Evolutionary conservation across 92 coral and sea anemone species (phyloP), one percentile per base, ranked within the genome.

Genomic region (Isaurus tuberculatus): DNA sequence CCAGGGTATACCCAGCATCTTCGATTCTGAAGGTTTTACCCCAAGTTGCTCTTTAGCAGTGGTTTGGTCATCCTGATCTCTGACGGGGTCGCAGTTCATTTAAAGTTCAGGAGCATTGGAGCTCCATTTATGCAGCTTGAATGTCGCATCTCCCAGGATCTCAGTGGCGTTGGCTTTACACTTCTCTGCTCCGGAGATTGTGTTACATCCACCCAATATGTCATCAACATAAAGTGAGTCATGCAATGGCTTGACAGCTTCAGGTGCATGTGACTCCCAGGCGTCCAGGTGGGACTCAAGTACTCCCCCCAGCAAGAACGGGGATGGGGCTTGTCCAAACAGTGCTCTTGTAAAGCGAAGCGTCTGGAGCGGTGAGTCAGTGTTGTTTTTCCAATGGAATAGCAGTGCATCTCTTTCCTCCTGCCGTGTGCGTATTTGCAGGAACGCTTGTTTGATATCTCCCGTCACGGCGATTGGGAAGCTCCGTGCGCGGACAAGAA

Each of bases 401-500:
- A 84, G 83, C 31, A 86, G 57, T n/a, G 93, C 88, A 55, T 87
- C 86, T 20, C 84, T 64, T 70, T 88, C 81, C 11, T 36, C 23
- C 46, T 88, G 55, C 22, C 31, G 36, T 15, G 73, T 71, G 25
- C 85, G 78, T 65, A 53, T 86, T 40, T 86, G 90, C 26, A 86
- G 73, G 65, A 89, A 89, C 8, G 90, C 88, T 66, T 86, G 48
- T 82, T 85, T 61, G 8, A 86, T 40, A 33, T 72, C 88, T 7
- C 89, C 87, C 19, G 69, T 72, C 33, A 81, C 30, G 19, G 84
- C 92, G 17, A 86, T 57, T 0, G 90, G 80, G 25, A 85, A 53
- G 26, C 78, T 68, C 46, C 72, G 73, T 48, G 77, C 79, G 11
- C 90, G 44, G 2, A 72, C 83, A 19, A 89, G 55, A 5, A 89